Evolutionary conservation across 2,888 invertebrate genomes (phyloP), one percentile per base, ranked within the genome.

Genomic region (Oligia latruncula): DNA sequence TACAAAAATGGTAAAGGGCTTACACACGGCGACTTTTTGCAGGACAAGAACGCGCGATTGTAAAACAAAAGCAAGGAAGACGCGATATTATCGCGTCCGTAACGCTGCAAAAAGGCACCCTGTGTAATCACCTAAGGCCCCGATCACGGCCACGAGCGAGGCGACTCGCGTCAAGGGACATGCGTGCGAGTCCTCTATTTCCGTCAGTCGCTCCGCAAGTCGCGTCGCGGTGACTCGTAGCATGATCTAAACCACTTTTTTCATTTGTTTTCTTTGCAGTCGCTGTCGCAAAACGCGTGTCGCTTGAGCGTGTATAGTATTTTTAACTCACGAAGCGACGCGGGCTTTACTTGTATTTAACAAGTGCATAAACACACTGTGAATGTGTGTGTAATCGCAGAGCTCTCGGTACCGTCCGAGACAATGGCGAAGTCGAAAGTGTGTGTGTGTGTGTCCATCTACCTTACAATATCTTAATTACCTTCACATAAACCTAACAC

Each of bases 401-500:
- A 23, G 58, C 23, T 58, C 58, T 58, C 23, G 23, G 23, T 9
- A 9, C 58, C 58, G 1, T 58, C 9, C 23, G 9, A 58, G 58
- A 58, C 23, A 58, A 58, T 23, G 58, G 4, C 9, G 1, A 58
- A 58, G 9, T 58, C 23, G 3, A 23, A 23, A 23, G 58, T 23
- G 23, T 58, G 20, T 17, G 55, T 20, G 2, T 23, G 58, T 58
- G 23, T 58, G 35, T 23, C 11, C 49, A 35, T 40, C 13, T 13
- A 74, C 20, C 29, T 46, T 11, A 58, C 6, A 74, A 74, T 40
- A 82, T 68, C 43, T 60, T 49, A 82, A 82, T 82, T 62, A 46
- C 76, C 35, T 55, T 68, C 82, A 82, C 62, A 76, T 76, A 40
- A 35, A 23, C 55, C 40, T 49, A 52, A 67, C 49, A 60, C 60